Base-by-base conservation (phyloP, 2,797 vertebrate species). In the Peromyscus attwateri region DNA sequence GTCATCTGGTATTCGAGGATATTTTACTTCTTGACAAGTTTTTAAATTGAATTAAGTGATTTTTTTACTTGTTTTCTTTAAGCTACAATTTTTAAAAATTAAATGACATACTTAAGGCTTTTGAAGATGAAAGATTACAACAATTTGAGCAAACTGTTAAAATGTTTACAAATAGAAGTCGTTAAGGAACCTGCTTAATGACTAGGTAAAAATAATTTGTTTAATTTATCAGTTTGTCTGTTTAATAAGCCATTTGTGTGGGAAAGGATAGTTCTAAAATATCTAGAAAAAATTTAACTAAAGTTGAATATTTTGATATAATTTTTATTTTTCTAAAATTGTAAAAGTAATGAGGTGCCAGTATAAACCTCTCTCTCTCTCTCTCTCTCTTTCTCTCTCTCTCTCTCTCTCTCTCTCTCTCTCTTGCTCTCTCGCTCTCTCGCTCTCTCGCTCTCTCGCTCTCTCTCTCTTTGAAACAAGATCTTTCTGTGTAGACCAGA, bases 181-280 rank as follows among this genome's bases (percentile, higher is more conserved):
- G 12, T 82, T 91, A 81, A 90, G 64, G 11, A 92, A 34, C 21
- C 14, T 81, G 37, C 76, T 95, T 92, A 92, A 77, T 89, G 79
- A 94, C 31, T n/a, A 85, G 43, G 27, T 92, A 87, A 94, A 87
- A 87, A 57, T 55, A 71, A 55, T 71, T 71, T n/a, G 6, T 60
- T 82, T 25, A 81, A 23, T 49, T 85, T 94, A 81, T 73, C 23
- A 82, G 43, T 85, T 68, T 91, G 91, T 93, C 76, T 87, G 27
- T n/a, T 76, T 14, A 84, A 21, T 85, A 17, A 85, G 62, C 34
- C 85, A 29, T 89, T 93, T 62, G 37, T 81, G 27, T 81, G 68
- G 73, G 43, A 96, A 94, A 68, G 76, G 37, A 75, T 92, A 31
- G 91, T 91, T 95, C 83, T 90, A 68, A 89, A 90, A 62, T 75